Percentiles rank a stretch among this genome's conserved stretches.
Evolutionary conservation across 2,113 vertebrate genomes (phyloP).

Genomic region (Leucosticte australis): DNA sequence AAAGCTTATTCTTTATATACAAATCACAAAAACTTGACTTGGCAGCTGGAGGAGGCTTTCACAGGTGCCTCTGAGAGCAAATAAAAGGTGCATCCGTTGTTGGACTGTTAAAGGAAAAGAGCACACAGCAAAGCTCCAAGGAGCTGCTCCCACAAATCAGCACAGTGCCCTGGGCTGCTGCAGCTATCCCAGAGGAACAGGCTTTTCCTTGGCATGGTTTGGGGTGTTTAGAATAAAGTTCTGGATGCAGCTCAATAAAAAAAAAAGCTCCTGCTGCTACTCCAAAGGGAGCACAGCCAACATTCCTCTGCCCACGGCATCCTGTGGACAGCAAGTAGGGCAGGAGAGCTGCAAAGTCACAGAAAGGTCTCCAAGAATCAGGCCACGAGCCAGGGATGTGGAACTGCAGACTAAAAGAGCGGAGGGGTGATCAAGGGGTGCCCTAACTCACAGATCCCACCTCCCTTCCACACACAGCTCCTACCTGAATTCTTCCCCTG

Average conservation of each 20-base stretch:
- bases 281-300: not conserved
- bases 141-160: not conserved
- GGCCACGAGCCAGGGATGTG: not conserved
- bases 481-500: slow-evolving; percentile 87
- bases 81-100: not conserved
- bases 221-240: not conserved
- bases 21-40: not conserved
- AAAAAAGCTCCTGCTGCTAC: not conserved
- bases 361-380: not conserved
- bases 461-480: not conserved
- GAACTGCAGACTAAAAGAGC: not conserved
- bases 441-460: not conserved
- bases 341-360: slow-evolving; percentile 37
- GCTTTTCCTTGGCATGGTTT: not conserved
- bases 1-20: not conserved
- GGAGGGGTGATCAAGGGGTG: not conserved
- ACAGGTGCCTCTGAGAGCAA: not conserved
- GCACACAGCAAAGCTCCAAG: not conserved
- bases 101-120: not conserved
- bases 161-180: not conserved
- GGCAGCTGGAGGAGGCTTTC: not conserved
- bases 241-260: not conserved
- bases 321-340: not conserved
- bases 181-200: not conserved
- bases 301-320: not conserved